These are phyloP conservation scores for Ptychochromis oligacanthus DNA, from an alignment of 2,113 vertebrate genomes.

Conservation along the genomic window DNA sequence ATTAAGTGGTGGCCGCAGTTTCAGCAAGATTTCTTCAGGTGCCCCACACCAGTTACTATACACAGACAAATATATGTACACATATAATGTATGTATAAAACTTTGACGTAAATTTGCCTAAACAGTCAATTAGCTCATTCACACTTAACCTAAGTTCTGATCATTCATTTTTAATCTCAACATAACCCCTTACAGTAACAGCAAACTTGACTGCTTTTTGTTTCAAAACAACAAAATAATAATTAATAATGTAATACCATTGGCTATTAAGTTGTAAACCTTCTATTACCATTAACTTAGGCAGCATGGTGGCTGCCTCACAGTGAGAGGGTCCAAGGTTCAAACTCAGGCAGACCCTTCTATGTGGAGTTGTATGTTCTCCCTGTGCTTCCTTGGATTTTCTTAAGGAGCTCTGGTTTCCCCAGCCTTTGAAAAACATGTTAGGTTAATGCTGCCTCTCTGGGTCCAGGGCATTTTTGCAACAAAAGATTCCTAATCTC, in stretches of 20 bases:
- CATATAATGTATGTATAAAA: neutral
- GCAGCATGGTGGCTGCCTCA: neutral
- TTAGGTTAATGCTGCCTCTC: too few species aligned
- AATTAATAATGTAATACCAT: neutral
- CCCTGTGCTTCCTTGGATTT: neutral
- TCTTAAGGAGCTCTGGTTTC: neutral
- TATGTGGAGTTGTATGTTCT: neutral
- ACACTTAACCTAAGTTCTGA: neutral
- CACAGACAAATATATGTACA: neutral
- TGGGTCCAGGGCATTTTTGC: too few species aligned
- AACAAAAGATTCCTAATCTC: too few species aligned
- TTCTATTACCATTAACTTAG: neutral
- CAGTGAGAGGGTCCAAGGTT: neutral
- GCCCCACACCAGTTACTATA: neutral
- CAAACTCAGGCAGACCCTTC: neutral
- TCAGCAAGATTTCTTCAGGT: slow-evolving; percentile 30
- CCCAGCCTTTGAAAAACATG: too few species aligned
- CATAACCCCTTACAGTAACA: neutral
- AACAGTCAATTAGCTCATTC: neutral
- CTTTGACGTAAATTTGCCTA: neutral
- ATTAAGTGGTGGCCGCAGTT: slow-evolving; percentile 18
- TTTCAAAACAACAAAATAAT: neutral
- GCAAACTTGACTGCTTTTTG: neutral
- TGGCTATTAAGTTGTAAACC: neutral
- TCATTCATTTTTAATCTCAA: neutral